These are phyloP conservation scores for Acanthisitta chloris DNA, from an alignment of 2,113 vertebrate genomes.

Conservation along the genomic window DNA sequence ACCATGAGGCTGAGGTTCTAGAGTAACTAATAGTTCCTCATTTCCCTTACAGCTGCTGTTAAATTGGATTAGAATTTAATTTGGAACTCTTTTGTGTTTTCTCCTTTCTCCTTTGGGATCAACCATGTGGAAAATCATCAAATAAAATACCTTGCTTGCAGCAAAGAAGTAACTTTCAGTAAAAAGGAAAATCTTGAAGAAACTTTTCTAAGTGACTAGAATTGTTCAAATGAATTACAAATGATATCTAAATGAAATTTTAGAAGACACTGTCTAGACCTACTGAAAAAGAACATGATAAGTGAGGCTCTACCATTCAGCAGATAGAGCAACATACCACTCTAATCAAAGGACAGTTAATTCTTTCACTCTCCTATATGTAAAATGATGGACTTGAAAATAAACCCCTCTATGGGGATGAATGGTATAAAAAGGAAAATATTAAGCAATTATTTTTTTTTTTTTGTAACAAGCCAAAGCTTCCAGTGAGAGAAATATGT, in stretches of 20 bases:
- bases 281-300: neutral
- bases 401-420: neutral
- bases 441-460: neutral
- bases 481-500: neutral
- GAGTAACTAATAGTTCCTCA: neutral
- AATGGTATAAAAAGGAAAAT: neutral
- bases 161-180: slow-evolving; percentile 14
- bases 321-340: neutral
- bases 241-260: slow-evolving; percentile 19
- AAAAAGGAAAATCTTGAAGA: slow-evolving; percentile 2
- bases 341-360: neutral
- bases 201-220: neutral
- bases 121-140: neutral
- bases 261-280: neutral
- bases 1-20: neutral
- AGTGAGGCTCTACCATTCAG: neutral
- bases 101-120: neutral
- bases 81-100: neutral
- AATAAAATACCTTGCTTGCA: neutral
- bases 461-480: neutral
- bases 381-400: neutral
- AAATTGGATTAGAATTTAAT: slow-evolving; percentile 12
- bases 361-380: neutral
- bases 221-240: slow-evolving; percentile 37
- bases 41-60: neutral